Percentiles rank a stretch among this genome's conserved stretches.
These are phyloP conservation scores for Propsilocerus akamusi DNA, from an alignment of 1,140 invertebrate genomes.

Conservation along the genomic window DNA sequence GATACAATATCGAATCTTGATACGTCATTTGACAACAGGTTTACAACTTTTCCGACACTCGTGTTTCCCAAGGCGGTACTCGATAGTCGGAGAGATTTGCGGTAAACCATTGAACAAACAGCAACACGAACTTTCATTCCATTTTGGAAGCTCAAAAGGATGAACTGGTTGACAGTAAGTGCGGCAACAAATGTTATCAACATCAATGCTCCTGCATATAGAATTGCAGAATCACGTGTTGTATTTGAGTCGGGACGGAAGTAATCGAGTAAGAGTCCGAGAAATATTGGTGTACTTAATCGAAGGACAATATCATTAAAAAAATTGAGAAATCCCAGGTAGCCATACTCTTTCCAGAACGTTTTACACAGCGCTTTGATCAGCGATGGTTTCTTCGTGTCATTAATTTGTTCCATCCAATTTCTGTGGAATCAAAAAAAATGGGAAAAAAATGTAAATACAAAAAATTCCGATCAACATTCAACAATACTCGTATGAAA, in stretches of 20 bases:
- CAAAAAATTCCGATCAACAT: too few relatives aligned
- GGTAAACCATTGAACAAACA: slow-evolving; percentile 43
- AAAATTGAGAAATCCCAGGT: background rate
- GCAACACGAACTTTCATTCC: slow-evolving; percentile 39
- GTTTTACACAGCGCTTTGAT: background rate
- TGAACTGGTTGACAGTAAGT: slow-evolving; percentile 36
- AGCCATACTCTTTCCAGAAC: slow-evolving; percentile 3
- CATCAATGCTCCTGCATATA: slow-evolving; percentile 37
- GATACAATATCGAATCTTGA: slow-evolving; percentile 40
- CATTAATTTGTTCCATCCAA: slow-evolving; percentile 1
- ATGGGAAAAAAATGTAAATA: too few relatives aligned
- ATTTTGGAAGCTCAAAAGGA: slow-evolving; percentile 35
- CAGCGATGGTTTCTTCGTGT: slow-evolving; percentile 3
- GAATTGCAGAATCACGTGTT: slow-evolving; percentile 26
- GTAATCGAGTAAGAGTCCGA: slow-evolving; percentile 1
- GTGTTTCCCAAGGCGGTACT: slow-evolving; percentile 45
- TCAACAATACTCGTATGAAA: too few relatives aligned
- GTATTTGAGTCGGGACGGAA: slow-evolving; percentile 14
- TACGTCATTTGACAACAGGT: slow-evolving; percentile 64
- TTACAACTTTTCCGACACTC: slow-evolving; percentile 64
- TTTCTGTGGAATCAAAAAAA: background rate
- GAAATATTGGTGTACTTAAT: background rate
- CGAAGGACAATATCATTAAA: slow-evolving; percentile 3
- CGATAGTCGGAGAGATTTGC: slow-evolving; percentile 40
- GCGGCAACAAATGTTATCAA: slow-evolving; percentile 28